Evolutionary conservation across 2,113 vertebrate genomes (phyloP), one percentile per base, ranked within the genome.

Genomic region (Chlorodrepanis virens): DNA sequence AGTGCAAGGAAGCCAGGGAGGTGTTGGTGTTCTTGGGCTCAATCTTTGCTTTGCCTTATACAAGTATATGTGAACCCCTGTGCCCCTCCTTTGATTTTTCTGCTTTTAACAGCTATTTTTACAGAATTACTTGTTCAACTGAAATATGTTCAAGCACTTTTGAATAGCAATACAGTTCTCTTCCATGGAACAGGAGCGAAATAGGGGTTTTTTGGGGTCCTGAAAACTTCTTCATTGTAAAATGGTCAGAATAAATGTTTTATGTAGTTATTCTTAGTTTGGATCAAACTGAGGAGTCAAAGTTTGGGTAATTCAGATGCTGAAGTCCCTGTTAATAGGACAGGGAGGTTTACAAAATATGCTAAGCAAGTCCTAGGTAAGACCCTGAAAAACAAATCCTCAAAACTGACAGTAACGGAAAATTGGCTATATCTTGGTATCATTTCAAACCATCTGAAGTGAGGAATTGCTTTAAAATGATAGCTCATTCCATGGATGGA

Each of bases 91-190:
- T 76, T 56, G n/a, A 22, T 56, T 53, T 61, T 83, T 33, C 28
- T 49, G 7, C 57, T 75, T 83, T 49, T 39, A 92, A 12, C 52
- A 44, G 19, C 45, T 77, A 1, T 63, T 54, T 75, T 67, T 53
- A 35, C n/a, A 54, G 60, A 83, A 44, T n/a, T 8, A 3, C 44
- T 42, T 81, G 37, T 59, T 68, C 39, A 16, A 1, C 31, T 47
- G 37, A 15, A 1, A 3, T 11, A 35, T 6, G 7, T 44, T 14
- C 10, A 3, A 29, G 6, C 1, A 9, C 27, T 75, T 63, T 18
- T 28, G 23, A 83, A 47, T 20, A 50, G 52, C 39, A 52, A 14
- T 35, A 20, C 0, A 3, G 12, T 50, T 67, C 22, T 78, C 25
- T 37, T 42, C 22, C 0, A 0, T 25, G 12, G 19, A 78, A 77